These are phyloP conservation scores for Charaxes varanes DNA, from an alignment of 1,140 invertebrate species.

Conservation along the genomic window DNA sequence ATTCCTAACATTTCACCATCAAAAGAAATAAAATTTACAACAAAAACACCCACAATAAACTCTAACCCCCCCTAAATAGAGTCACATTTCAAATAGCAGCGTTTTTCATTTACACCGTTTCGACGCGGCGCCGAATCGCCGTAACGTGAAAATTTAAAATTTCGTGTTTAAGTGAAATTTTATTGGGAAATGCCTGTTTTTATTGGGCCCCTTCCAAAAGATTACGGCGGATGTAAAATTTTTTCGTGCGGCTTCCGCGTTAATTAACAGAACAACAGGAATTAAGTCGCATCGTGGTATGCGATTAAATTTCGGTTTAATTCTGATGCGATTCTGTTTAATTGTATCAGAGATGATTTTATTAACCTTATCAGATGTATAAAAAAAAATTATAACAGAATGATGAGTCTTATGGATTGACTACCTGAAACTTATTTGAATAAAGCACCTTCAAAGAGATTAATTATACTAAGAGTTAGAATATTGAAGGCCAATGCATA, in stretches of 20 bases:
- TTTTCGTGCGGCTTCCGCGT: conserved; percentile 5
- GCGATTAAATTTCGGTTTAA: too few species aligned
- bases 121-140: conserved; percentile 16
- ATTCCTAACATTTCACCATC: conserved; percentile 36
- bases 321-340: too few species aligned
- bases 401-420: too few species aligned
- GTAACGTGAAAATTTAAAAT: conserved; percentile 66
- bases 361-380: too few species aligned
- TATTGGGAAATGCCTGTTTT: conserved; percentile 56
- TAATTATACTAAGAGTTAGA: too few species aligned
- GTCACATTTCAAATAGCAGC: conserved; percentile 13
- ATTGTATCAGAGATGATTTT: too few species aligned
- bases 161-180: conserved; percentile 70
- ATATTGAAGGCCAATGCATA: too few species aligned
- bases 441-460: too few species aligned
- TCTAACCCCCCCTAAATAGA: conserved; percentile 3
- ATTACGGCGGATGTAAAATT: conserved; percentile 15
- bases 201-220: conserved; percentile 46
- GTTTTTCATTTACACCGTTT: conserved; percentile 15
- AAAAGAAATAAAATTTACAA: conserved; percentile 15
- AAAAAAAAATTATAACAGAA: too few species aligned
- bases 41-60: conserved; percentile 17
- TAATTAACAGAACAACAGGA: conserved; percentile 1
- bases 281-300: neutral
- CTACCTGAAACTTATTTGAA: too few species aligned